Percentiles rank a stretch among this genome's conserved stretches.
phyloP scores from a whole-genome alignment of 2,113 vertebrate species.

The Podarcis cretensis region DNA sequence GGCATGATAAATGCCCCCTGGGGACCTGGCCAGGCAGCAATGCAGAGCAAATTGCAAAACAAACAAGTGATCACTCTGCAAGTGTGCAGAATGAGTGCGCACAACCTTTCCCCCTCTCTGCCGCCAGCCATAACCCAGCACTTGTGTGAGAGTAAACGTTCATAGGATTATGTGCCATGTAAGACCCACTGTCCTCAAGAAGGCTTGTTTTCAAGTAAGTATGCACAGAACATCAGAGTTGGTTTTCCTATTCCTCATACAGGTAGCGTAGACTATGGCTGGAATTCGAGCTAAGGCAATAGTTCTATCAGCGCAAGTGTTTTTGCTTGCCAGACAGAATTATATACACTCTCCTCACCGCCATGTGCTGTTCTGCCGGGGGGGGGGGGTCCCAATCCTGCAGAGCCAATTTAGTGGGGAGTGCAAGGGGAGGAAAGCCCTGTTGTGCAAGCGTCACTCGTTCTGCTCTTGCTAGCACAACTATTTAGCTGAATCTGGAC shows the following conservation, averaged over 20 bases:
- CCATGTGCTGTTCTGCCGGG: too few species aligned
- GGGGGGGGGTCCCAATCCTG: too few species aligned
- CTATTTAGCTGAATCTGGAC: too few species aligned
- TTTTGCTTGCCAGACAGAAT: too few species aligned
- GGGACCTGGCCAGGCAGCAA: neutral
- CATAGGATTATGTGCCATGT: too few species aligned
- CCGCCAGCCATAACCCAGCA: neutral
- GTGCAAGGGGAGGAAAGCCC: too few species aligned
- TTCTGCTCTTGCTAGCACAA: too few species aligned
- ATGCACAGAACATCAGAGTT: neutral
- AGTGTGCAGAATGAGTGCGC: neutral
- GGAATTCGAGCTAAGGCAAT: too few species aligned
- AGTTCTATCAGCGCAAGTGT: too few species aligned
- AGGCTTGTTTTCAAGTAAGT: neutral
- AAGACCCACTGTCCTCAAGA: neutral
- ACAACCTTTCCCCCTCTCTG: neutral
- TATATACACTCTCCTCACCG: too few species aligned
- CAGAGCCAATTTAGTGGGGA: too few species aligned
- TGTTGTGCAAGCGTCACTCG: too few species aligned
- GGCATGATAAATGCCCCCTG: neutral
- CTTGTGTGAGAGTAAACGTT: neutral
- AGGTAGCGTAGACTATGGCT: neutral
- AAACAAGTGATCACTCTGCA: neutral
- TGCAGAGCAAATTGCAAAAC: neutral
- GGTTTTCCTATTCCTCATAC: neutral